phyloP scores from a whole-genome alignment of 2,888 invertebrate genomes.

The Drosophila subsilvestris region DNA sequence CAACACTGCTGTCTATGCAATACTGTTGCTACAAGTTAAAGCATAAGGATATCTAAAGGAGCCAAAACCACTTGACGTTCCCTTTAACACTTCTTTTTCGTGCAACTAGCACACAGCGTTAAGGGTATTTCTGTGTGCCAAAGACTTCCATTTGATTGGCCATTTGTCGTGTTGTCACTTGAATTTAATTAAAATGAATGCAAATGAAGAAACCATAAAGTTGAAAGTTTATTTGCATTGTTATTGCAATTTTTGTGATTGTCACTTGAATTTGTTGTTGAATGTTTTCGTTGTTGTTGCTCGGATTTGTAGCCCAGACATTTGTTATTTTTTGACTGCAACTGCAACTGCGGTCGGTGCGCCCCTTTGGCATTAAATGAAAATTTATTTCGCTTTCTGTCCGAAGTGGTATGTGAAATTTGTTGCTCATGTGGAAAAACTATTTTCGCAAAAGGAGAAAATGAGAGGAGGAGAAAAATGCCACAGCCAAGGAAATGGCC shows the following conservation, averaged over 20 bases:
- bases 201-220: constrained; percentile 56
- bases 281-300: constrained; percentile 16
- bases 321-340: constrained; percentile 22
- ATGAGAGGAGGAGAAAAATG: constrained; percentile 1
- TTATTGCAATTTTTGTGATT: constrained; percentile 51
- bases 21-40: no score
- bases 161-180: constrained; percentile 36
- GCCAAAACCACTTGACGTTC: no score
- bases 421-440: constrained; percentile 38
- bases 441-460: constrained; percentile 24
- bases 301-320: constrained; percentile 11
- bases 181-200: constrained; percentile 63
- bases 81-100: no score
- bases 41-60: no score
- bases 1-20: background rate
- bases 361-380: constrained; percentile 49
- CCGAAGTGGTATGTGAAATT: constrained; percentile 26
- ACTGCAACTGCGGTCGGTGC: constrained; percentile 4
- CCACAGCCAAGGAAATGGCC: constrained; percentile 28
- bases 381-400: constrained; percentile 46
- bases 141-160: constrained; percentile 6
- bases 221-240: constrained; percentile 52
- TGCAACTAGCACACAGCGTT: background rate
- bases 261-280: constrained; percentile 39
- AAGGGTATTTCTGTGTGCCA: constrained; percentile 1